phyloP scores from a whole-genome alignment of 2,113 vertebrate genomes.

The Gila orcuttii region DNA sequence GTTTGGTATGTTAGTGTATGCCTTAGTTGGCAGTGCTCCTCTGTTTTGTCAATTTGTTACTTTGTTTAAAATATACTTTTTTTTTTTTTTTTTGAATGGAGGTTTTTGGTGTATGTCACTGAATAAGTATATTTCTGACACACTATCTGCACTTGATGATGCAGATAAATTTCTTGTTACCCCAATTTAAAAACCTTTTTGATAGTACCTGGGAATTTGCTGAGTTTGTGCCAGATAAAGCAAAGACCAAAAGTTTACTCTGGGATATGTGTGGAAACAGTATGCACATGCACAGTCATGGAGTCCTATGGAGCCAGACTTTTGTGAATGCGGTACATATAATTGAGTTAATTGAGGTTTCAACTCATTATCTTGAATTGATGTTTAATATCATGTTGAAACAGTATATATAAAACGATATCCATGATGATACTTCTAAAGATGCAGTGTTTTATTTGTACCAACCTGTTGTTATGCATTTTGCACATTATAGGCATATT shows the following conservation, averaged over 20 bases:
- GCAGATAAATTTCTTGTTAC: neutral
- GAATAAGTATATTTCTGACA: neutral
- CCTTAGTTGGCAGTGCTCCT: neutral
- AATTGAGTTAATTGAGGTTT: conserved; percentile 64
- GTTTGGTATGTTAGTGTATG: conserved; percentile 38
- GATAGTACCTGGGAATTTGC: neutral
- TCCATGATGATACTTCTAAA: conserved; percentile 72
- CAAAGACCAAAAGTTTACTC: conserved; percentile 26
- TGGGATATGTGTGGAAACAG: conserved; percentile 41
- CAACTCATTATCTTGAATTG: conserved; percentile 74
- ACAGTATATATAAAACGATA: conserved; percentile 59
- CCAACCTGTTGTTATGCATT: conserved; percentile 91
- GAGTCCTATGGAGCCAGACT: conserved; percentile 62
- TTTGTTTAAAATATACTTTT: neutral
- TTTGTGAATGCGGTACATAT: conserved; percentile 71
- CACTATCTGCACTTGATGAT: neutral
- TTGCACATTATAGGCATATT: conserved; percentile 94
- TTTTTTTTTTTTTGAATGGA: neutral
- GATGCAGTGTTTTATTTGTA: conserved; percentile 79
- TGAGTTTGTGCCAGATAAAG: conserved; percentile 23
- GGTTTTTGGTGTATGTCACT: neutral
- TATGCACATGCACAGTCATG: conserved; percentile 57
- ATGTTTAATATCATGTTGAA: conserved; percentile 57
- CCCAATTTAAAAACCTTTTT: conserved; percentile 8
- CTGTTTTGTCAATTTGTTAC: neutral